Base-by-base conservation (phyloP, 2,797 vertebrate genomes). In the Gymnothorax reevesii region DNA sequence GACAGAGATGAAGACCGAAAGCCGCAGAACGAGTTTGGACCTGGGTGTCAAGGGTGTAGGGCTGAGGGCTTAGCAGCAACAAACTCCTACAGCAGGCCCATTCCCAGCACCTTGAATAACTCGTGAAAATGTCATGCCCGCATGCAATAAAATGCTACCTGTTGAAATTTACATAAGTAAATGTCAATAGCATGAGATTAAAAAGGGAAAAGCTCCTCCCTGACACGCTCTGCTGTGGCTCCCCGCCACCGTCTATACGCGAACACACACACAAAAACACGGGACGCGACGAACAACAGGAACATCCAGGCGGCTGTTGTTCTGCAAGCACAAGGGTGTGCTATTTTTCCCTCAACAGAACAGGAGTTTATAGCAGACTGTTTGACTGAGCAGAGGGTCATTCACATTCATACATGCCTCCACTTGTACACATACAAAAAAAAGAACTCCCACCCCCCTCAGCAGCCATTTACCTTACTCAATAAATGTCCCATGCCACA, bases 1-100 rank as follows among this genome's bases (percentile, higher is more conserved):
- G 13, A 60, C 10, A 60, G 59, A 10, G 59, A 13, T 3, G 13
- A 17, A 60, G 59, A 60, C 12, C 12, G 59, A 17, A 17, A 13
- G 59, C 3, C 12, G 17, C 2, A 60, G 59, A 60, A 12, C 17
- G 8, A 60, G 59, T 75, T 42, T 15, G 71, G 71, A 42, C 71
- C 27, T 15, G 27, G 71, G 27, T 33, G 25, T 57, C n/a, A 20
- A 57, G 79, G 20, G 79, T 3, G 4, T 49, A 7, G 55, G 66
- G 66, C 7, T 59, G 57, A 13, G 7, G 2, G 12, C 33, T 22
- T 77, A 5, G 62, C 64, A 25, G n/a, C 12, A 1, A 87, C 88
- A 62, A 88, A 90, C 91, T 17, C 59, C 91, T n/a, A n/a, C 42
- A 2, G 7, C 69, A 8, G 33, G 9, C 59, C 59, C 59, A 9